phyloP scores from a whole-genome alignment of 2,888 invertebrate species.

The Scaptomyza tumidula region DNA sequence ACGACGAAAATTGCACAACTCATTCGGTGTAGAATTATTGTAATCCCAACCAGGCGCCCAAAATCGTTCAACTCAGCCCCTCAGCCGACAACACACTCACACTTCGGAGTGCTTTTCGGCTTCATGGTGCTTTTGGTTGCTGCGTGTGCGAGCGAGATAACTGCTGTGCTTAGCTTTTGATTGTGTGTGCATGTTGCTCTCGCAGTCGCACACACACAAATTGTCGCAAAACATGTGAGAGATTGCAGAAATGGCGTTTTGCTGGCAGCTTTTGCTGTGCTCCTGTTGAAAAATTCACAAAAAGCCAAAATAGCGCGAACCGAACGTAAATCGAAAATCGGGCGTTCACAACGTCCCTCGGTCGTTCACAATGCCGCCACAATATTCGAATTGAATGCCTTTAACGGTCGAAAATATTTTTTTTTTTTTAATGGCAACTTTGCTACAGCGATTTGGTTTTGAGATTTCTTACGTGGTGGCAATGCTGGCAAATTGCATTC shows the following conservation, averaged over 20 bases:
- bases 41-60: conserved; percentile 83
- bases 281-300: conserved; percentile 76
- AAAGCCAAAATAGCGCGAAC: conserved; percentile 80
- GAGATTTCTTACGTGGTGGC: conserved; percentile 21
- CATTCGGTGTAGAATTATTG: conserved; percentile 84
- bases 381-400: conserved; percentile 40
- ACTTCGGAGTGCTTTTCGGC: conserved; percentile 64
- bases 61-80: conserved; percentile 16
- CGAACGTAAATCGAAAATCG: conserved; percentile 67
- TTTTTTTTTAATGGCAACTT: background rate
- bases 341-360: conserved; percentile 61
- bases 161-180: conserved; percentile 36
- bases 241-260: conserved; percentile 35
- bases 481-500: conserved; percentile 30
- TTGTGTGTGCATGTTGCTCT: conserved; percentile 6
- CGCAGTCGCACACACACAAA: conserved; percentile 36
- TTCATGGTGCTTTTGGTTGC: conserved; percentile 11
- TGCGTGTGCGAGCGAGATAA: conserved; percentile 39
- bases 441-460: conserved; percentile 11
- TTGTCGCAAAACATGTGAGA: background rate
- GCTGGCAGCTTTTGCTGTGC: conserved; percentile 51
- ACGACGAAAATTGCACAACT: conserved; percentile 76
- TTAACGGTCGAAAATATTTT: conserved; percentile 12
- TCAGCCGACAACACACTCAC: conserved; percentile 17
- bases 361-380: conserved; percentile 51